Base-by-base conservation (phyloP, 2,888 invertebrate species). In the Argynnis bischoffii region DNA sequence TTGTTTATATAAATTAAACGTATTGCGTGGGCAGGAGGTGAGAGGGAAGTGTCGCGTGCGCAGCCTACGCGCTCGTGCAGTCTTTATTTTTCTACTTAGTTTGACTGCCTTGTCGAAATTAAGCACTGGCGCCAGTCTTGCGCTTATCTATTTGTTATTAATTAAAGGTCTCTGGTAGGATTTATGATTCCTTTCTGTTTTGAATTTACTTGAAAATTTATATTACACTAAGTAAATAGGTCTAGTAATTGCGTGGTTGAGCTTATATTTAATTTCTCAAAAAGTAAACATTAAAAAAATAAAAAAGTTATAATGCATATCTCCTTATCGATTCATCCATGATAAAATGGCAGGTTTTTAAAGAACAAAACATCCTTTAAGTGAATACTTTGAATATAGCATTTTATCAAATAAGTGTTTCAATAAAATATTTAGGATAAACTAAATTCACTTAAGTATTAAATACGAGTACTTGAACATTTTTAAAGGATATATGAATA, bases 1-100 rank as follows among this genome's bases (percentile, higher is more conserved):
- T 87, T 88, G 85, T 88, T 87, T 82, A 86, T 83, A 87, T 87
- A 86, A 87, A 86, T 88, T 84, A 88, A 80, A 79, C 74, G 70
- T 76, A 71, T 76, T 69, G 71, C 64, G 88, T 87, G 85, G 89
- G 87, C 75, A 72, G 82, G 71, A 80, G 81, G 76, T 81, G 83
- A 82, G 85, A 84, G 84, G 83, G 78, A 80, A 80, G 78, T 79
- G 83, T 82, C 82, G 84, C 80, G 81, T 82, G 88, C 90, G 86
- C 89, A 77, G 78, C 90, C 90, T 86, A 90, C 90, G 87, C 80
- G 79, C 82, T 55, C 66, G 47, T 81, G 82, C 80, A 81, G 80
- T 80, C 80, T 82, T 87, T 79, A 79, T 85, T 87, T 86, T 87
- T 84, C 79, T 78, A 82, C 76, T 77, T 77, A 75, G 72, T 75